phyloP scores from a whole-genome alignment of 2,113 vertebrate genomes.

The Xiphophorus couchianus region DNA sequence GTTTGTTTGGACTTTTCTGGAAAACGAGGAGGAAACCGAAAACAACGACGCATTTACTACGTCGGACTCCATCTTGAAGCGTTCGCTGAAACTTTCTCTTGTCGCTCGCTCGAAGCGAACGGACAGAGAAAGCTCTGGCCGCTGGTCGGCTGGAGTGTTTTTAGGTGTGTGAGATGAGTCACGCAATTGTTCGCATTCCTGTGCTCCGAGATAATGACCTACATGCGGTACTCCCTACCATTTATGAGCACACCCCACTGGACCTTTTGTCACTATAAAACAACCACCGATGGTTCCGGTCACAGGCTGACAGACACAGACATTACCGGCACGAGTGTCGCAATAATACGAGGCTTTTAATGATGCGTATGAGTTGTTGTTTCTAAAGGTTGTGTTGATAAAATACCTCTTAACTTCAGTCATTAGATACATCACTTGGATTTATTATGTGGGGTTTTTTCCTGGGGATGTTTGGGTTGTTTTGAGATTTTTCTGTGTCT shows the following conservation, averaged over 20 bases:
- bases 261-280: slow-evolving; percentile 3
- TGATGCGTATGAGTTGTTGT: background rate
- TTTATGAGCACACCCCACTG: slow-evolving; percentile 21
- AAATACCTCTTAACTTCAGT: background rate
- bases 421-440: too few relatives aligned
- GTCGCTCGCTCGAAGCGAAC: slow-evolving; percentile 18
- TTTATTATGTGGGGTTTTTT: too few relatives aligned
- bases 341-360: background rate
- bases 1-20: background rate
- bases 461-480: too few relatives aligned
- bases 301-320: background rate
- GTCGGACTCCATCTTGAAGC: background rate
- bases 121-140: slow-evolving; percentile 32
- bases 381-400: background rate
- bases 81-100: slow-evolving; percentile 22
- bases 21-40: background rate
- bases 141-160: slow-evolving; percentile 38
- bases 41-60: background rate
- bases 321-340: background rate
- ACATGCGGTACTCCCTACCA: background rate
- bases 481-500: too few relatives aligned
- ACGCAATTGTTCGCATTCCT: slow-evolving; percentile 68
- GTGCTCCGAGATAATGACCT: slow-evolving; percentile 40
- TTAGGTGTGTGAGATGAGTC: slow-evolving; percentile 54
- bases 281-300: background rate